Percentiles rank a stretch among this genome's conserved stretches.
Evolutionary conservation across 1,140 invertebrate genomes (phyloP).

Genomic region (Agrilus planipennis): DNA sequence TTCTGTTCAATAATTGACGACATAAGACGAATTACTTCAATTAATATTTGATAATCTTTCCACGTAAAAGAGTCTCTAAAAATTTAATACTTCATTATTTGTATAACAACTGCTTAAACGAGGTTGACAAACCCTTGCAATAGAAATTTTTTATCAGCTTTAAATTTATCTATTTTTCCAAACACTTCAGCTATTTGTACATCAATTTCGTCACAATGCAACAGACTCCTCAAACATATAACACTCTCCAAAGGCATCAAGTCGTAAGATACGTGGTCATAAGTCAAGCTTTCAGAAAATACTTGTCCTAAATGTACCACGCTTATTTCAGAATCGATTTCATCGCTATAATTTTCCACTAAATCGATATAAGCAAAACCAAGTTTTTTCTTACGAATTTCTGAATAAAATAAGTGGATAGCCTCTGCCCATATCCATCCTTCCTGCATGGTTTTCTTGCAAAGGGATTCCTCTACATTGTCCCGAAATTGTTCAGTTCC

Average conservation of each 20-base stretch:
- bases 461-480: neutral
- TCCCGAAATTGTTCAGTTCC: neutral
- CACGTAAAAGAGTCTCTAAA: slow-evolving; percentile 18
- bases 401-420: slow-evolving; percentile 13
- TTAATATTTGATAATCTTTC: slow-evolving; percentile 27
- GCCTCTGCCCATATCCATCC: slow-evolving; percentile 20
- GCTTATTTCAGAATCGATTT: slow-evolving; percentile 6
- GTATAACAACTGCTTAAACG: neutral
- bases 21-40: slow-evolving; percentile 34
- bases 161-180: slow-evolving; percentile 17
- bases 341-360: slow-evolving; percentile 5
- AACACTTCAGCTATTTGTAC: slow-evolving; percentile 23
- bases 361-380: slow-evolving; percentile 12
- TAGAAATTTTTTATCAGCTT: slow-evolving; percentile 1
- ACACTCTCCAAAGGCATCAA: slow-evolving; percentile 12
- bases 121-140: slow-evolving; percentile 4
- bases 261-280: slow-evolving; percentile 16
- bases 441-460: neutral
- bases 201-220: slow-evolving; percentile 21
- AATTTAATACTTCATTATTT: slow-evolving; percentile 3
- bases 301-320: slow-evolving; percentile 23
- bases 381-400: slow-evolving; percentile 9
- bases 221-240: slow-evolving; percentile 17
- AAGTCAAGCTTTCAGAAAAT: slow-evolving; percentile 18
- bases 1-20: slow-evolving; percentile 24